Conservation (phyloP, 2,797 vertebrate genomes). For the Enteromius thamalakanensis region DNA sequence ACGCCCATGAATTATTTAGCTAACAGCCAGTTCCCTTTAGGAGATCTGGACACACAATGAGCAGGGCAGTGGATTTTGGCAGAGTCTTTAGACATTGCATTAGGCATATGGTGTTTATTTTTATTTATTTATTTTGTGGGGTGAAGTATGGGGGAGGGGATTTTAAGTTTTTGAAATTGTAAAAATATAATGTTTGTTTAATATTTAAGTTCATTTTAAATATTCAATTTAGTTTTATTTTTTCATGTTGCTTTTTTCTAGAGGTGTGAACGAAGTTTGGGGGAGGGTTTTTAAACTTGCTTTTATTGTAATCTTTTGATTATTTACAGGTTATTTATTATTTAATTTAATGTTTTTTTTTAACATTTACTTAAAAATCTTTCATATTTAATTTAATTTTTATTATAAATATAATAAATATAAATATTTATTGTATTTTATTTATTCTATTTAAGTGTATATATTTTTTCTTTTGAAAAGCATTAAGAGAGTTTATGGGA, state of each 20-base stretch:
- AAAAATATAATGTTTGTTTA: not conserved
- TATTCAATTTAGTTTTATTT: not conserved
- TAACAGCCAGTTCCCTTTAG: constrained; percentile 60
- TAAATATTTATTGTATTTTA: no score
- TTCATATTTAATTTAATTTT: not conserved
- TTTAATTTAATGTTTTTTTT: not conserved
- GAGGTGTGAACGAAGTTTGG: not conserved
- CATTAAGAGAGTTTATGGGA: no score
- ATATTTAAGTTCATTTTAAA: not conserved
- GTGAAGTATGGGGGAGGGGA: not conserved
- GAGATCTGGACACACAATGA: constrained; percentile 59
- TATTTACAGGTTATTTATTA: not conserved
- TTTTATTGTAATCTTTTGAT: not conserved
- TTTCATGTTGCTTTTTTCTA: not conserved
- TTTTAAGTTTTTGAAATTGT: not conserved
- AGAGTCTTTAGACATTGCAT: constrained; percentile 39
- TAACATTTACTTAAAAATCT: not conserved
- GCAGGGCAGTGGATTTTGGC: constrained; percentile 43
- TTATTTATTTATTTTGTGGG: not conserved
- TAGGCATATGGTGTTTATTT: constrained; percentile 48
- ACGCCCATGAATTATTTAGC: constrained; percentile 71
- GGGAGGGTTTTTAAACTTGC: not conserved
- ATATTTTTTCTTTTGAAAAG: not conserved
- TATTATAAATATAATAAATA: no score
- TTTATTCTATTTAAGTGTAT: not conserved